Conservation (phyloP, 2,113 vertebrate species). For the Terrapene triunguis region DNA sequence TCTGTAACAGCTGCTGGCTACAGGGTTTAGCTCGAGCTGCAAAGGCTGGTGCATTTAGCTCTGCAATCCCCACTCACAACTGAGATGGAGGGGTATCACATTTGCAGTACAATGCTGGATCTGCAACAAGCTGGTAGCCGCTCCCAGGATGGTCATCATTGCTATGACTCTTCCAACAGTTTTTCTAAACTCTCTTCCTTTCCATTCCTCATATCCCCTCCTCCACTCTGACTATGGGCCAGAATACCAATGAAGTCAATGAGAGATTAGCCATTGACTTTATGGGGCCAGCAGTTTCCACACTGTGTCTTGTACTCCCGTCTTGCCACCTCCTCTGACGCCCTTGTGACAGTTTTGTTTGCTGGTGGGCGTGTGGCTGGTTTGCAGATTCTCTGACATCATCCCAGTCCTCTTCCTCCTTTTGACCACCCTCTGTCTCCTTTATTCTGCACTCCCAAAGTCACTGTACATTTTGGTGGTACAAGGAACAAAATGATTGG, state of each 20-base stretch:
- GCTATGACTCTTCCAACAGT: background rate
- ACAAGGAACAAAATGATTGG: background rate
- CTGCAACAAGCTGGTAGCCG: fast-evolving
- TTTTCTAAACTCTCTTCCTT: background rate
- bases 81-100: background rate
- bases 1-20: too few species aligned
- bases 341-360: background rate
- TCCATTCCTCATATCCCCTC: background rate
- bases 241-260: background rate
- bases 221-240: background rate
- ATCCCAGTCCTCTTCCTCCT: background rate
- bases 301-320: background rate
- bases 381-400: background rate
- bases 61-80: background rate
- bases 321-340: background rate
- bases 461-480: background rate
- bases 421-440: background rate
- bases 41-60: background rate
- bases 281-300: background rate
- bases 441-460: background rate
- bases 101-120: background rate
- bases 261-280: background rate
- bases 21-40: background rate
- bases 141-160: background rate
- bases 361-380: too few species aligned